These are phyloP conservation scores for Plebejus melissa DNA, from an alignment of 2,888 invertebrate species.

Conservation along the genomic window DNA sequence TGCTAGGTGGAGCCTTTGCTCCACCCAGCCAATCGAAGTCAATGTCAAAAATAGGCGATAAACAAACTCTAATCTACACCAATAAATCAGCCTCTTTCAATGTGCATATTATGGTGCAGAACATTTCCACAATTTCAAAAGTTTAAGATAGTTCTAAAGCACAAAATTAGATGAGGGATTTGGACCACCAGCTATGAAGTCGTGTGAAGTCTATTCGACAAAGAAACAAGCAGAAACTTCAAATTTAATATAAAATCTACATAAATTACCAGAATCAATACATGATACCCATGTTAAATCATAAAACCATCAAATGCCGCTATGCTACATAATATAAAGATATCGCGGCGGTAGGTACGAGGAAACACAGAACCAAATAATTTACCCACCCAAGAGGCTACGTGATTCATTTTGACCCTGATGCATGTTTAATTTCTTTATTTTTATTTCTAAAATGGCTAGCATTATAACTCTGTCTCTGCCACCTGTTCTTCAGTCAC, in stretches of 20 bases:
- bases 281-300: background rate
- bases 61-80: too few species aligned
- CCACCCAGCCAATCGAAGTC: too few species aligned
- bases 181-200: too few species aligned
- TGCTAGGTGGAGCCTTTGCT: too few species aligned
- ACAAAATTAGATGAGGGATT: too few species aligned
- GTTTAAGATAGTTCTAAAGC: too few species aligned
- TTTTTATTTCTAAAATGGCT: background rate
- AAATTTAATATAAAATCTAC: background rate
- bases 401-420: background rate
- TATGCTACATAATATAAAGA: background rate
- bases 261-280: background rate
- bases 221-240: background rate
- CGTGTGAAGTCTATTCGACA: too few species aligned
- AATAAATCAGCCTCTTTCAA: too few species aligned
- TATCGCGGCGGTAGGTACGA: background rate
- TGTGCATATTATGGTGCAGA: too few species aligned
- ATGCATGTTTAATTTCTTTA: background rate
- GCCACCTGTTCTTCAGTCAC: background rate
- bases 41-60: too few species aligned
- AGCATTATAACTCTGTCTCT: background rate
- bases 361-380: background rate
- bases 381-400: background rate
- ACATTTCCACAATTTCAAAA: too few species aligned
- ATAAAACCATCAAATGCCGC: background rate